These are phyloP conservation scores for Metaphire vulgaris DNA, from an alignment of 1,140 invertebrate genomes.

Conservation along the genomic window DNA sequence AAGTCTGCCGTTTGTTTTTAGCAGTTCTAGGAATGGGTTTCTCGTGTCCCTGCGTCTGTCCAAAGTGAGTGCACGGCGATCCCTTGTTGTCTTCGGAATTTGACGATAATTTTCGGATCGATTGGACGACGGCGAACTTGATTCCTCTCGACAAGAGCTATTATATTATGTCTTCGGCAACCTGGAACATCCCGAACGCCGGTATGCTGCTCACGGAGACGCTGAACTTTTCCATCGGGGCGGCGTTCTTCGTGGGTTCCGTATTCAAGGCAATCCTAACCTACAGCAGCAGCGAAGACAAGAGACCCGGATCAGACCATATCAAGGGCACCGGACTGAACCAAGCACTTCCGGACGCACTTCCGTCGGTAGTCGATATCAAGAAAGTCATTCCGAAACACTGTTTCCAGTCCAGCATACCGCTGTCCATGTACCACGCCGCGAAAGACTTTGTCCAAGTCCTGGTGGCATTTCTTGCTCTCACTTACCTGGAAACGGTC, in stretches of 20 bases:
- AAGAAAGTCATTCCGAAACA: conserved; percentile 42
- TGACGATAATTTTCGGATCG: too few relatives aligned
- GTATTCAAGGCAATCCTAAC: neutral
- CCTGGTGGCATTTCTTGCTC: conserved; percentile 34
- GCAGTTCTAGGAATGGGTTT: too few relatives aligned
- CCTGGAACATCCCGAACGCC: neutral
- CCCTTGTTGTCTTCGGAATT: too few relatives aligned
- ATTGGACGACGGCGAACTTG: too few relatives aligned
- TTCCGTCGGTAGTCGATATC: conserved; percentile 42
- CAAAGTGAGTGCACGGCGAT: too few relatives aligned
- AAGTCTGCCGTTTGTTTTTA: too few relatives aligned
- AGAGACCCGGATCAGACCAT: neutral
- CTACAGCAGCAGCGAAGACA: neutral
- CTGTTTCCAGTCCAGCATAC: conserved; percentile 43
- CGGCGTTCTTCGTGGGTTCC: neutral
- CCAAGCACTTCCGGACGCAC: conserved; percentile 29
- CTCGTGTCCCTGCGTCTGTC: too few relatives aligned
- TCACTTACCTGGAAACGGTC: conserved; percentile 35
- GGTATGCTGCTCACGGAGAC: neutral
- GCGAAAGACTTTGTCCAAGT: conserved; percentile 43
- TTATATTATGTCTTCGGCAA: neutral
- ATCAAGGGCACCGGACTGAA: conserved; percentile 18
- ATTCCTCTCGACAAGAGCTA: too few relatives aligned
- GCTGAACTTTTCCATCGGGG: neutral
- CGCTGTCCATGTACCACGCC: conserved; percentile 45